These are phyloP conservation scores for Aporophyla lueneburgensis DNA, from an alignment of 2,888 invertebrate genomes.

Conservation along the genomic window DNA sequence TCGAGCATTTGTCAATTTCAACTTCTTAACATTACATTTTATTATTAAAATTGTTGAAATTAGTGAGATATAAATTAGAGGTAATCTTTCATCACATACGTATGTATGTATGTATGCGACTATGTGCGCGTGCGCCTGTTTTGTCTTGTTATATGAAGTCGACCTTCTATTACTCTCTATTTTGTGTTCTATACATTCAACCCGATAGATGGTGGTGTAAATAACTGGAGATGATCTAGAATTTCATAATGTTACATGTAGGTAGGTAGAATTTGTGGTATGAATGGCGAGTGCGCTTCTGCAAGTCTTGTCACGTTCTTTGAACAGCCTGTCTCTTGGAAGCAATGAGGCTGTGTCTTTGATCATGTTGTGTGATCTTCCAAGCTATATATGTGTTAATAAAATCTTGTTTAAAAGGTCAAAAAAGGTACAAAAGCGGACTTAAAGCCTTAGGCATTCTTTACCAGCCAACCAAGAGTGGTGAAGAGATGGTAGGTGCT, in stretches of 20 bases:
- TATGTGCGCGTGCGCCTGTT: background rate
- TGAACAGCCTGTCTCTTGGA: slow-evolving; percentile 17
- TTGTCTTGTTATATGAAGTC: background rate
- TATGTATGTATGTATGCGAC: background rate
- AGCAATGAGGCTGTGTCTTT: slow-evolving; percentile 3
- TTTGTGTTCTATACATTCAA: slow-evolving; percentile 62
- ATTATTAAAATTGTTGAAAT: background rate
- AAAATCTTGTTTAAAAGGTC: no score
- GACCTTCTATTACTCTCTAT: background rate
- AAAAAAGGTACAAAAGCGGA: no score
- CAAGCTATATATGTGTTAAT: background rate
- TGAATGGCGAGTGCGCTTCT: slow-evolving; percentile 22
- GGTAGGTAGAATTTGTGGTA: slow-evolving; percentile 14
- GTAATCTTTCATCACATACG: background rate
- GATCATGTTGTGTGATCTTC: background rate
- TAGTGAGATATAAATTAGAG: background rate
- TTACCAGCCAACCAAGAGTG: no score
- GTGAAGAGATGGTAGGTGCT: no score
- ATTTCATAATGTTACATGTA: background rate
- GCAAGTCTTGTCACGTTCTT: slow-evolving; percentile 37
- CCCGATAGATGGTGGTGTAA: slow-evolving; percentile 22
- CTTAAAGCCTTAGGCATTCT: no score
- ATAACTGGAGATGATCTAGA: slow-evolving; percentile 31
- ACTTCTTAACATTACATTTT: background rate
- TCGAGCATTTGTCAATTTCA: background rate